Percentiles rank a stretch among this genome's conserved stretches.
Conservation (phyloP, 2,113 vertebrate species). For the Amphiprion ocellaris region DNA sequence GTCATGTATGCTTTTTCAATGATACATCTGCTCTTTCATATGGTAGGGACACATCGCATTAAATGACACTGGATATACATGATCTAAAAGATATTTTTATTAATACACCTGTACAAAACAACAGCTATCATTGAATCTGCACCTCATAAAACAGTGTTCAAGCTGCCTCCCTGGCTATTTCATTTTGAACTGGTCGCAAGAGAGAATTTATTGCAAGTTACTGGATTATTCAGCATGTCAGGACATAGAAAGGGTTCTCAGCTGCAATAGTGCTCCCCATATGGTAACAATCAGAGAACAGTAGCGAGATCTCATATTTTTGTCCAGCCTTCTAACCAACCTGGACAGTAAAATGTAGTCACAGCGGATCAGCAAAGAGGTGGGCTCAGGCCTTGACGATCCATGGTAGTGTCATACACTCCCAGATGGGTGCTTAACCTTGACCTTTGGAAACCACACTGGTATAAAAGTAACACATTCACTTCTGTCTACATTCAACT, state of each 20-base stretch:
- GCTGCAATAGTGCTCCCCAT: conserved; percentile 67
- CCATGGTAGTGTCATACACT: conserved; percentile 24
- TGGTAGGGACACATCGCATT: neutral
- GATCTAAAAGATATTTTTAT: neutral
- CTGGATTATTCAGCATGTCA: conserved; percentile 78
- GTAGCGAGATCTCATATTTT: conserved; percentile 69
- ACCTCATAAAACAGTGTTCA: conserved; percentile 14
- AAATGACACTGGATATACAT: neutral
- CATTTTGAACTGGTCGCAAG: conserved; percentile 42
- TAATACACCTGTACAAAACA: neutral
- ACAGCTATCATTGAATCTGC: neutral
- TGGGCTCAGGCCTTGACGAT: conserved; percentile 38
- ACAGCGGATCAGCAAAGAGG: conserved; percentile 54
- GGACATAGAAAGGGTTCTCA: conserved; percentile 67
- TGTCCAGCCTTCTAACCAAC: conserved; percentile 70
- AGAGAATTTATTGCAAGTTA: conserved; percentile 69
- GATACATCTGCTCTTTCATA: neutral
- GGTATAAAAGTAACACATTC: conserved; percentile 9
- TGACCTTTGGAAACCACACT: conserved; percentile 54
- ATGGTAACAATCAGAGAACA: conserved; percentile 81
- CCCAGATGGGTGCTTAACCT: conserved; percentile 58
- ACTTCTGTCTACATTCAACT: conserved; percentile 4
- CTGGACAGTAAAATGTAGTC: conserved; percentile 73
- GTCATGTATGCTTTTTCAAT: neutral
- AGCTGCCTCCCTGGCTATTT: conserved; percentile 28